phyloP scores from a whole-genome alignment of 2,113 vertebrate genomes.

The Nesoenas mayeri region DNA sequence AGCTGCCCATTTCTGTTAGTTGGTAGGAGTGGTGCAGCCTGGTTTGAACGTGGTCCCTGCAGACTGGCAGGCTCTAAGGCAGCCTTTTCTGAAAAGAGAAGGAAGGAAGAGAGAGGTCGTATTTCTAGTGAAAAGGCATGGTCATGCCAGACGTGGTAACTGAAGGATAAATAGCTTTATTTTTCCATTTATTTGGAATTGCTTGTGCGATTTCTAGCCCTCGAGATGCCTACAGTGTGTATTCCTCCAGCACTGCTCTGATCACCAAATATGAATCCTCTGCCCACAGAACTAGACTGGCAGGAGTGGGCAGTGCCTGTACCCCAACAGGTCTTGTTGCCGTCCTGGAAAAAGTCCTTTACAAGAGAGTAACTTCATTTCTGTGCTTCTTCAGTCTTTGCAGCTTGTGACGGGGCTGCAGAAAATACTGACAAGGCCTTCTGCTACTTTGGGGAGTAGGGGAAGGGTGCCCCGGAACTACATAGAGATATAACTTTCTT shows the following conservation, averaged over 20 bases:
- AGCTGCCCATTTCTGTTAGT: background rate
- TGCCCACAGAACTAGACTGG: fast-evolving
- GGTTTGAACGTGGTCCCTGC: fast-evolving
- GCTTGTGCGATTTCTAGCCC: background rate
- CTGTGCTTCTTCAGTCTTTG: background rate
- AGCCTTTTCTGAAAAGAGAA: background rate
- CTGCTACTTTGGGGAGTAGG: background rate
- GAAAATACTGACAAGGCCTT: background rate
- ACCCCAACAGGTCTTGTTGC: background rate
- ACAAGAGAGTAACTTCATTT: background rate
- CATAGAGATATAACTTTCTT: background rate
- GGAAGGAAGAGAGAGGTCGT: background rate
- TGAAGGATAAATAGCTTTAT: background rate
- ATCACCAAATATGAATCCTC: background rate
- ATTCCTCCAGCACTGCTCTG: background rate
- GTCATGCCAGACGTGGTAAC: background rate
- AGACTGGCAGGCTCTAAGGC: background rate
- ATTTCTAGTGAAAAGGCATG: background rate
- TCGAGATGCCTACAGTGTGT: background rate
- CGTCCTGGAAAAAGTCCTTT: background rate
- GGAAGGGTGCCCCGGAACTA: background rate
- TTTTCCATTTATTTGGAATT: background rate
- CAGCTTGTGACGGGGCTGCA: background rate
- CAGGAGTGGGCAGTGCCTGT: background rate
- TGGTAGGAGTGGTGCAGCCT: background rate